Percentiles rank a stretch among this genome's conserved stretches.
These are phyloP conservation scores for Nesoenas mayeri DNA, from an alignment of 2,113 vertebrate genomes.

Conservation along the genomic window DNA sequence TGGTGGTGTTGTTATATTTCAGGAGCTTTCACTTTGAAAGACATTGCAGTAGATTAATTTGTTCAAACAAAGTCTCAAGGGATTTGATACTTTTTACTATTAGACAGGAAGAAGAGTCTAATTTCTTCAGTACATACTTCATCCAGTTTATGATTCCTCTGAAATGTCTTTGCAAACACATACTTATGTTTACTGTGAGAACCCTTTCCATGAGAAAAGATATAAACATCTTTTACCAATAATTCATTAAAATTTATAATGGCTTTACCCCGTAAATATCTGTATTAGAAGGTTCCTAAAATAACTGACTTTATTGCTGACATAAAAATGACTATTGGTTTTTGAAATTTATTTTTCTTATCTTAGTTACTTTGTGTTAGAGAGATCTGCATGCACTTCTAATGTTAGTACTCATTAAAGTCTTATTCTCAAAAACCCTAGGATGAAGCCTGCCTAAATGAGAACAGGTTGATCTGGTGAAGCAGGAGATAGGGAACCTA, in stretches of 20 bases:
- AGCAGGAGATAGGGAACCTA: not conserved
- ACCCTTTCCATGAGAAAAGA: not conserved
- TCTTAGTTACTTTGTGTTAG: not conserved
- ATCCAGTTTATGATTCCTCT: not conserved
- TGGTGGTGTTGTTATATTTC: not conserved
- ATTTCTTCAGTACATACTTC: not conserved
- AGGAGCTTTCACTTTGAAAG: not conserved
- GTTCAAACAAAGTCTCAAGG: not conserved
- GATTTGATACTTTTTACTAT: not conserved
- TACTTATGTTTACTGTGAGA: not conserved
- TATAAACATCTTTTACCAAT: not conserved
- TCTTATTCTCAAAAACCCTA: not conserved
- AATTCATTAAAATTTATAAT: not conserved
- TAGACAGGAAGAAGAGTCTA: not conserved
- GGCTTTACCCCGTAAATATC: not conserved
- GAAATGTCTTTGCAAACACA: not conserved
- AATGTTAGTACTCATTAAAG: not conserved
- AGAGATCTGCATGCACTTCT: not conserved
- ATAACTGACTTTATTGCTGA: not conserved
- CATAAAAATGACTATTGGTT: not conserved
- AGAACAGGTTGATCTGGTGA: not conserved
- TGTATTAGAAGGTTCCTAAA: not conserved
- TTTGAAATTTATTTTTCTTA: not conserved
- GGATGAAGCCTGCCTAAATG: not conserved
- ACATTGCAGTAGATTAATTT: not conserved